These are phyloP conservation scores for Carcinoscorpius rotundicauda DNA, from an alignment of 1,140 invertebrate genomes.

Conservation along the genomic window DNA sequence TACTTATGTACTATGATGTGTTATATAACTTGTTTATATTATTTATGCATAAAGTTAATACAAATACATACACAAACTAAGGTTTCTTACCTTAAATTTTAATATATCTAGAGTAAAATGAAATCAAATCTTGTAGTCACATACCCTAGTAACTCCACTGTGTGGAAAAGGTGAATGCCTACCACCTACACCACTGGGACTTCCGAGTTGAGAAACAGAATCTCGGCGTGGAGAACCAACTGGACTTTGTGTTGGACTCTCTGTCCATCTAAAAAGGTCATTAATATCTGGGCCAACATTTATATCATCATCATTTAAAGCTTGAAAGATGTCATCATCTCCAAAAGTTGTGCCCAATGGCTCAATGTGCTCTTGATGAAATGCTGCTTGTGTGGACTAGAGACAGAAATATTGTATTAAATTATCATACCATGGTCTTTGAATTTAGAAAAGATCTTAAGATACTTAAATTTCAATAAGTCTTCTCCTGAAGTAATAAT, in stretches of 20 bases:
- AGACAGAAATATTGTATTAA: conserved; percentile 22
- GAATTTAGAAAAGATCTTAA: not conserved
- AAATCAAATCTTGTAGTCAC: no score
- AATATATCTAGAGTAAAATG: no score
- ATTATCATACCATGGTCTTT: not conserved
- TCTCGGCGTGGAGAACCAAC: conserved; percentile 44
- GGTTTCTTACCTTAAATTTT: no score
- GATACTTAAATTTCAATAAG: not conserved
- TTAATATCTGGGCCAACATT: conserved; percentile 44
- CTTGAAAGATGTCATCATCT: conserved; percentile 59
- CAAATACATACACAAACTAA: no score
- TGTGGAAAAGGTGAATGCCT: not conserved
- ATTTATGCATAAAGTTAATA: no score
- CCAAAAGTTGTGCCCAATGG: conserved; percentile 46
- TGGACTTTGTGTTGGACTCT: conserved; percentile 44
- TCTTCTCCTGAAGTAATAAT: no score
- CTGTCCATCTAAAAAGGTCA: conserved; percentile 55
- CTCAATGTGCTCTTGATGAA: conserved; percentile 23
- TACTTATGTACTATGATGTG: no score
- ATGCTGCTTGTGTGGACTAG: conserved; percentile 71
- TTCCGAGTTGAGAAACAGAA: conserved; percentile 41
- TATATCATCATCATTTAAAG: conserved; percentile 50
- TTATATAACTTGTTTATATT: no score
- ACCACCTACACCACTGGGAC: conserved; percentile 33
- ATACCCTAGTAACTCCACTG: no score